Conservation (phyloP, 2,113 vertebrate genomes). For the Entelurus aequoreus region DNA sequence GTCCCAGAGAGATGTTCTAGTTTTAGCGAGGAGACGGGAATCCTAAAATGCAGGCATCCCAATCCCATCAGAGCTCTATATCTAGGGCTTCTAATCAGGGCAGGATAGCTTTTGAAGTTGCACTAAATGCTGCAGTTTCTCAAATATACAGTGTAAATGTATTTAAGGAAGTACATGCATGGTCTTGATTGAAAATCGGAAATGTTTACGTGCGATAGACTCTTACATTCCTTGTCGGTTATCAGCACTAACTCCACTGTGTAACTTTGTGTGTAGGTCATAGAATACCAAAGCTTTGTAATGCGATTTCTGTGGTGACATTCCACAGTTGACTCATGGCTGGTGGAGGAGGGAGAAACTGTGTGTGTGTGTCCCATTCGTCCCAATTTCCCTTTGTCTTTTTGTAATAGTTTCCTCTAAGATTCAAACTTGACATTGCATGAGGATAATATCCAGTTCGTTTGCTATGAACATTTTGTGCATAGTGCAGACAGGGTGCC, state of each 20-base stretch:
- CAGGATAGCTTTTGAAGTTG: constrained; percentile 28
- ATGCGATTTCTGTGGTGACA: background rate
- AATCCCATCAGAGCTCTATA: constrained; percentile 51
- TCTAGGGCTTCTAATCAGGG: constrained; percentile 72
- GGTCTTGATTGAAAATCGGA: too few species aligned
- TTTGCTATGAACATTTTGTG: background rate
- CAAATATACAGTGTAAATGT: background rate
- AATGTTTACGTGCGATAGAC: background rate
- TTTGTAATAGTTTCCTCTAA: background rate
- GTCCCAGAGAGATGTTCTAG: constrained; percentile 33
- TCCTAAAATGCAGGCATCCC: constrained; percentile 31
- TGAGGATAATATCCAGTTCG: background rate
- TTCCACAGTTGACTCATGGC: background rate
- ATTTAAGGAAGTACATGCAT: too few species aligned
- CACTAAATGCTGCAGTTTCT: background rate
- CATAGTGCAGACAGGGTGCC: constrained; percentile 4
- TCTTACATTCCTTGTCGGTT: background rate
- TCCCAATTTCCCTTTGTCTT: background rate
- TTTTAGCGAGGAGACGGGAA: constrained; percentile 32
- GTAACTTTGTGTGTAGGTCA: background rate
- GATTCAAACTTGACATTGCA: background rate
- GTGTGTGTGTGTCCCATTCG: background rate
- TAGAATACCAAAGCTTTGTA: background rate
- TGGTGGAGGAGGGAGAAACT: background rate
- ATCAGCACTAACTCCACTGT: background rate